These are phyloP conservation scores for Sternarchorhynchus goeldii DNA, from an alignment of 2,797 vertebrate species.

Conservation along the genomic window DNA sequence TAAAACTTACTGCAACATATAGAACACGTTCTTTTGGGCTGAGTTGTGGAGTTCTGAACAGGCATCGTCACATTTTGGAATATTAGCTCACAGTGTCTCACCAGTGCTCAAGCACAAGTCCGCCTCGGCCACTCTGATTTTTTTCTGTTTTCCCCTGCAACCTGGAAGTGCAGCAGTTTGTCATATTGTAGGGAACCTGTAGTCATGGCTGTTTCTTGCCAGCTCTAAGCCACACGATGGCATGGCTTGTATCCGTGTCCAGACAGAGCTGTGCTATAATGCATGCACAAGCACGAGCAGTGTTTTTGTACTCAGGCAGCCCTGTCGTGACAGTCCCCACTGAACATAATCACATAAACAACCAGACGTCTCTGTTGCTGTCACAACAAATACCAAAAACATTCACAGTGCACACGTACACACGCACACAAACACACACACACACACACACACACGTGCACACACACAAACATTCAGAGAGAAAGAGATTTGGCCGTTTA, in stretches of 20 bases:
- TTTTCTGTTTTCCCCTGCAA: neutral
- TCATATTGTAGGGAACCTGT: neutral
- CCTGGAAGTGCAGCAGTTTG: neutral
- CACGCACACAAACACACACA: neutral
- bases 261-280: conserved; percentile 15
- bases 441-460: neutral
- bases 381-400: neutral
- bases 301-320: conserved; percentile 17
- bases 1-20: conserved; percentile 25
- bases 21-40: neutral
- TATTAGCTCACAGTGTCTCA: neutral
- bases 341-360: conserved; percentile 25
- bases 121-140: neutral
- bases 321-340: conserved; percentile 13
- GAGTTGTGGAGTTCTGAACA: no score
- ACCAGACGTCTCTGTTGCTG: conserved; percentile 2
- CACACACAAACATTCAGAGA: neutral
- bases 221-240: neutral
- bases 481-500: neutral
- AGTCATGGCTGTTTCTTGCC: neutral
- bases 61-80: neutral
- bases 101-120: no score
- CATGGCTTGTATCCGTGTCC: neutral
- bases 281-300: conserved; percentile 21
- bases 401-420: neutral